Conservation (phyloP, 2,113 vertebrate genomes). For the Psittacus erithacus region DNA sequence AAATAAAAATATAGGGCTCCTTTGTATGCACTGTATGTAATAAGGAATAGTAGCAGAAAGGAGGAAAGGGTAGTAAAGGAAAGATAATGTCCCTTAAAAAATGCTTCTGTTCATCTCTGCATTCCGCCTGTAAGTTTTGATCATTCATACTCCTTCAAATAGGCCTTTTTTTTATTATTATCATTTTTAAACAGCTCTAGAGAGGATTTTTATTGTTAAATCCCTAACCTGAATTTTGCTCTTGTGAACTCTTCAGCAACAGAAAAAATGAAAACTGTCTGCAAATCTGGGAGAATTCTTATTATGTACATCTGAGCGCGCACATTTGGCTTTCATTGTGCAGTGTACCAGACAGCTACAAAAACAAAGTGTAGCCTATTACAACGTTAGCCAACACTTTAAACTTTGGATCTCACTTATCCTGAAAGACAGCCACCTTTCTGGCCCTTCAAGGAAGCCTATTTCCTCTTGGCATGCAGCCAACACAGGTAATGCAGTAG, state of each 20-base stretch:
- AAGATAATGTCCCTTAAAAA: not conserved
- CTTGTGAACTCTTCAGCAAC: not conserved
- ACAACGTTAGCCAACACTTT: not conserved
- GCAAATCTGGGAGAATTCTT: not conserved
- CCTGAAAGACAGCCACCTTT: not conserved
- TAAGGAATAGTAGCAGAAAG: not conserved
- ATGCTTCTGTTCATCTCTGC: not conserved
- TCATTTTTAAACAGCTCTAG: not conserved
- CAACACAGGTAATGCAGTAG: not conserved
- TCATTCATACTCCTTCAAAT: not conserved
- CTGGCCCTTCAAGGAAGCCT: not conserved
- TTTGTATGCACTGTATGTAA: not conserved
- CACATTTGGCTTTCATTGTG: constrained; percentile 24
- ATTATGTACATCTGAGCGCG: not conserved
- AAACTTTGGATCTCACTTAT: not conserved
- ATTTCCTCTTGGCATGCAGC: not conserved
- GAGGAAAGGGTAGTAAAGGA: not conserved
- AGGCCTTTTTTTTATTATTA: not conserved
- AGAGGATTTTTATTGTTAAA: not conserved
- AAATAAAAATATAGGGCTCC: not conserved
- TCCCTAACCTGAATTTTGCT: not conserved
- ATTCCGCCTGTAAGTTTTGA: not conserved
- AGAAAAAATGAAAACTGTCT: not conserved
- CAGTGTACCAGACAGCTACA: not conserved
- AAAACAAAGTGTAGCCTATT: not conserved